Percentiles rank a stretch among this genome's conserved stretches.
phyloP scores from a whole-genome alignment of 2,113 vertebrate genomes.

The Xyliphius kryptos region DNA sequence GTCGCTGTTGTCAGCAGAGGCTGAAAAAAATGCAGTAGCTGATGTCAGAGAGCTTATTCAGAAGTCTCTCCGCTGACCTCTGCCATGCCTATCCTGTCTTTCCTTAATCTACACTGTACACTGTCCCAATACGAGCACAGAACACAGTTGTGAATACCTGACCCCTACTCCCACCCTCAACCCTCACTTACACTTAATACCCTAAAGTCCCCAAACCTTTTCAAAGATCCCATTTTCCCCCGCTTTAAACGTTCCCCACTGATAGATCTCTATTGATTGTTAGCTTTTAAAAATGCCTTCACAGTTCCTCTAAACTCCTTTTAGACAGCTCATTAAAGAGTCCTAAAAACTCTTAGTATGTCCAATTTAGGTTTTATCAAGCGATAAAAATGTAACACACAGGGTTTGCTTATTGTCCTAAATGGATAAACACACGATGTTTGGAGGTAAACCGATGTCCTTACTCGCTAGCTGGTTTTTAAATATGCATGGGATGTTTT shows the following conservation, averaged over 20 bases:
- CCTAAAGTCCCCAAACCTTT: slow-evolving; percentile 49
- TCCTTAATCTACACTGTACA: slow-evolving; percentile 22
- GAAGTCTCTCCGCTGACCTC: slow-evolving; percentile 17
- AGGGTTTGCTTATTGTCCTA: no score
- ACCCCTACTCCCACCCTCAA: slow-evolving; percentile 30
- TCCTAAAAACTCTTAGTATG: background rate
- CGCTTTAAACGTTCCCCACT: slow-evolving; percentile 43
- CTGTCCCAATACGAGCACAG: background rate
- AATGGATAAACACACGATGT: no score
- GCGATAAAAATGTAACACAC: no score
- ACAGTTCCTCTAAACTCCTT: slow-evolving; percentile 52
- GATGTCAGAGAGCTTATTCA: slow-evolving; percentile 47
- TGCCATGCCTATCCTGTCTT: slow-evolving; percentile 29
- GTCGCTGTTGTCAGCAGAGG: slow-evolving; percentile 56
- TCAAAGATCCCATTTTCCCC: slow-evolving; percentile 52
- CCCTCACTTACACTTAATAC: slow-evolving; percentile 16
- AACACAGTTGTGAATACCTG: background rate
- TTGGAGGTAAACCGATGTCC: no score
- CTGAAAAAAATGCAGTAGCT: slow-evolving; percentile 51
- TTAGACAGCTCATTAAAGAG: slow-evolving; percentile 17
- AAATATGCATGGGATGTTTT: no score
- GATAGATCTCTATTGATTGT: slow-evolving; percentile 51
- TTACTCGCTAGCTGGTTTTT: no score
- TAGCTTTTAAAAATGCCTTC: slow-evolving; percentile 53
- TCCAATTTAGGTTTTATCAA: no score